phyloP scores from a whole-genome alignment of 2,888 invertebrate species.

The Zele albiditarsus region DNA sequence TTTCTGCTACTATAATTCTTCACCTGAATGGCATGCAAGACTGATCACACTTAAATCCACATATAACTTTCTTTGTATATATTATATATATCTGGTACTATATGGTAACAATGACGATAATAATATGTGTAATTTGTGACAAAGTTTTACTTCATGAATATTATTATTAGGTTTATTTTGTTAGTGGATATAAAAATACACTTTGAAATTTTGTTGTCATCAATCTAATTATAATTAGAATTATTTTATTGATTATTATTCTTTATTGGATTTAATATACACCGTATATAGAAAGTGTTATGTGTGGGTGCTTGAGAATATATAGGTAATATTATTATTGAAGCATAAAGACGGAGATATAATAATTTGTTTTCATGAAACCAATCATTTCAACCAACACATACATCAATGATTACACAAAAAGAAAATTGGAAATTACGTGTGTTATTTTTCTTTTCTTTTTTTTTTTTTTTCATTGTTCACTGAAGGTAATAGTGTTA shows the following conservation, averaged over 20 bases:
- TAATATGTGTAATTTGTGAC: neutral
- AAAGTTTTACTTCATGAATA: too few species aligned
- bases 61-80: neutral
- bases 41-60: neutral
- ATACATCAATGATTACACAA: neutral
- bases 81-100: neutral
- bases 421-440: neutral
- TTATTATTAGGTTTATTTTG: too few species aligned
- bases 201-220: neutral
- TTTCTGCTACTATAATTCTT: neutral
- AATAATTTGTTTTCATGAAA: neutral
- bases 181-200: neutral
- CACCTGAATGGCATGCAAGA: neutral
- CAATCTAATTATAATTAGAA: neutral
- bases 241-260: neutral
- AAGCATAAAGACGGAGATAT: neutral
- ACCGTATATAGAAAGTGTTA: neutral
- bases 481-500: too few species aligned
- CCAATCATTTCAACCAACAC: neutral
- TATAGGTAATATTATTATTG: neutral
- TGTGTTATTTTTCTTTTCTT: neutral
- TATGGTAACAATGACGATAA: too few species aligned
- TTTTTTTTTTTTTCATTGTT: too few species aligned
- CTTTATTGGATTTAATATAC: neutral
- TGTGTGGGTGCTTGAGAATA: neutral